Evolutionary conservation across 2,888 invertebrate species (phyloP).

Genomic region (Eugnorisma glareosa): DNA sequence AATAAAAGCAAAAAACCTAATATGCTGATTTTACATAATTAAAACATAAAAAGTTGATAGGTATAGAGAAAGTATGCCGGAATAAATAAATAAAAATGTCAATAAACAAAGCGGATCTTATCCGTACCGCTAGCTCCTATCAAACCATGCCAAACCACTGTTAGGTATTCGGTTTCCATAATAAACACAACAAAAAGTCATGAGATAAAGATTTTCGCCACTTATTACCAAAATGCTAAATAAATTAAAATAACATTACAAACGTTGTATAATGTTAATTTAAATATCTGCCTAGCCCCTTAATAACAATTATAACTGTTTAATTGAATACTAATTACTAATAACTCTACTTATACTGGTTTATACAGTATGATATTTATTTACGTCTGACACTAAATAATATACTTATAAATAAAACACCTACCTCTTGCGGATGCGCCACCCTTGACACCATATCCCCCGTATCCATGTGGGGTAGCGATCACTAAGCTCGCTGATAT

Average conservation of each 20-base stretch:
- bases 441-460: slow-evolving; percentile 85
- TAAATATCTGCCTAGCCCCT: background rate
- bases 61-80: background rate
- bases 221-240: slow-evolving; percentile 4
- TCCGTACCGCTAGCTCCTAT: background rate
- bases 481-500: slow-evolving; percentile 77
- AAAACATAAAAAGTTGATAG: background rate
- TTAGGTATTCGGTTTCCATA: background rate
- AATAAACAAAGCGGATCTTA: background rate
- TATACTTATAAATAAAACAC: slow-evolving; percentile 47
- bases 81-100: background rate
- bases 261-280: background rate
- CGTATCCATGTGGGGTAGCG: slow-evolving; percentile 84
- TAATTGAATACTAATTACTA: slow-evolving; percentile 17
- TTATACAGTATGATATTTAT: slow-evolving; percentile 5
- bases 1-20: background rate
- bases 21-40: background rate
- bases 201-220: background rate
- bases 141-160: background rate
- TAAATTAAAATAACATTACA: slow-evolving; percentile 5
- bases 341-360: slow-evolving; percentile 3
- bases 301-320: background rate
- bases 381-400: slow-evolving; percentile 10
- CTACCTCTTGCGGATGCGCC: slow-evolving; percentile 84
- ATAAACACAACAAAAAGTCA: background rate